phyloP scores from a whole-genome alignment of 2,888 invertebrate genomes.

The Calameuta filiformis region DNA sequence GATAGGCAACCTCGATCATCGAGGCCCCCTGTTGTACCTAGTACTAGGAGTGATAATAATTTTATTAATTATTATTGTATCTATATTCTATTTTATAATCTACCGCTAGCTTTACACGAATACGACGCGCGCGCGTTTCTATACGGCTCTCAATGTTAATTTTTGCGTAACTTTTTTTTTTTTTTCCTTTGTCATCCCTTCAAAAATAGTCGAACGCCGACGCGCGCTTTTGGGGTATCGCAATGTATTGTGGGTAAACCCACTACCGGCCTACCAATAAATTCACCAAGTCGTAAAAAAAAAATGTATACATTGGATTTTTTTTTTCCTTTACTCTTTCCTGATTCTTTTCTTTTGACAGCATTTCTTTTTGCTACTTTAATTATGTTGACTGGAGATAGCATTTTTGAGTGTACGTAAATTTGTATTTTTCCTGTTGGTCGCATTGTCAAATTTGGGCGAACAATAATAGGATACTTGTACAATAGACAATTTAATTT shows the following conservation, averaged over 20 bases:
- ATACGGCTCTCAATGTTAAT: background rate
- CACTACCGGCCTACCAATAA: constrained; percentile 58
- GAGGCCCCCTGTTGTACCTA: constrained; percentile 55
- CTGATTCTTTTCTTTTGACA: background rate
- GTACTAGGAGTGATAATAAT: constrained; percentile 61
- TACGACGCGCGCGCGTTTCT: constrained; percentile 10
- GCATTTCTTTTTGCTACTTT: background rate
- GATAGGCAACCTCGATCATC: constrained; percentile 25
- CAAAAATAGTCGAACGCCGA: constrained; percentile 13
- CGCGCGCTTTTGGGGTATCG: constrained; percentile 53
- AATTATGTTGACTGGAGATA: background rate
- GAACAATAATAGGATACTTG: background rate
- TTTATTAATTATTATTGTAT: constrained; percentile 41
- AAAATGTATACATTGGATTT: background rate
- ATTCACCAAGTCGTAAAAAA: constrained; percentile 58
- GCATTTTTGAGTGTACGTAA: no score
- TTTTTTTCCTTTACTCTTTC: background rate
- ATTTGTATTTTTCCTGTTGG: no score
- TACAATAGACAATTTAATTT: no score
- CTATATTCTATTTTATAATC: constrained; percentile 24
- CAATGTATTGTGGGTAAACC: constrained; percentile 56
- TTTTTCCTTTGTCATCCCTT: constrained; percentile 17
- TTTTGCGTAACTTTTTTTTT: constrained; percentile 1
- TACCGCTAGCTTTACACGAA: constrained; percentile 28
- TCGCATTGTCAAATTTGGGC: background rate